Conservation (phyloP, 2,113 vertebrate genomes). For the Phodopus roborovskii region DNA sequence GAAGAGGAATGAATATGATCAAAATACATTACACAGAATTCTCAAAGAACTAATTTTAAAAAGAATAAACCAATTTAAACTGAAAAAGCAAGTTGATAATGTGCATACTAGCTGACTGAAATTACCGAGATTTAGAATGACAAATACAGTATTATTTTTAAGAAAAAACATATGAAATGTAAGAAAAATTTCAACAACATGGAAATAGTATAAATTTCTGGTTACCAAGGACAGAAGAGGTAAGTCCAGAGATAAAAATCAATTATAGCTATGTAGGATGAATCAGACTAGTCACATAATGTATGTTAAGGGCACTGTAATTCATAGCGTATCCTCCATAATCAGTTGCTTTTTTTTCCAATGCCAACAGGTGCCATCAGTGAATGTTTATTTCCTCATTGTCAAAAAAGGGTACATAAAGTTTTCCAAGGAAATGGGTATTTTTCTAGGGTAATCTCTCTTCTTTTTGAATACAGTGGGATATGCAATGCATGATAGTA, state of each 20-base stretch:
- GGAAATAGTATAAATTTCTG: neutral
- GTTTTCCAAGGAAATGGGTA: too few species aligned
- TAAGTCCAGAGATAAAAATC: neutral
- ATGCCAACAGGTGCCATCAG: too few species aligned
- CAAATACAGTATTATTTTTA: neutral
- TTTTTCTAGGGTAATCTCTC: too few species aligned
- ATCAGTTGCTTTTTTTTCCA: neutral
- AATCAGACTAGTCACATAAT: neutral
- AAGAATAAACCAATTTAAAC: neutral
- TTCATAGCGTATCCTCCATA: neutral
- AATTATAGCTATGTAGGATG: neutral
- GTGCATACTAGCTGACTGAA: neutral
- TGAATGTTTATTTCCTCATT: too few species aligned
- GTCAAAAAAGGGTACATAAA: too few species aligned
- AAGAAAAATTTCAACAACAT: neutral
- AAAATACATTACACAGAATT: neutral
- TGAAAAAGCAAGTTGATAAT: neutral
- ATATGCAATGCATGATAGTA: too few species aligned
- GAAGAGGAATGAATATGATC: neutral
- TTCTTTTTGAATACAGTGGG: too few species aligned
- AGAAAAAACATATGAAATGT: neutral
- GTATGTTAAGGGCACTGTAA: neutral
- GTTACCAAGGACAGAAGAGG: neutral
- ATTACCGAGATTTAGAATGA: neutral
- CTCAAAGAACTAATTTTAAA: neutral